Percentiles rank a stretch among this genome's conserved stretches.
phyloP scores from a whole-genome alignment of 2,888 invertebrate species.

The Luperina testacea region DNA sequence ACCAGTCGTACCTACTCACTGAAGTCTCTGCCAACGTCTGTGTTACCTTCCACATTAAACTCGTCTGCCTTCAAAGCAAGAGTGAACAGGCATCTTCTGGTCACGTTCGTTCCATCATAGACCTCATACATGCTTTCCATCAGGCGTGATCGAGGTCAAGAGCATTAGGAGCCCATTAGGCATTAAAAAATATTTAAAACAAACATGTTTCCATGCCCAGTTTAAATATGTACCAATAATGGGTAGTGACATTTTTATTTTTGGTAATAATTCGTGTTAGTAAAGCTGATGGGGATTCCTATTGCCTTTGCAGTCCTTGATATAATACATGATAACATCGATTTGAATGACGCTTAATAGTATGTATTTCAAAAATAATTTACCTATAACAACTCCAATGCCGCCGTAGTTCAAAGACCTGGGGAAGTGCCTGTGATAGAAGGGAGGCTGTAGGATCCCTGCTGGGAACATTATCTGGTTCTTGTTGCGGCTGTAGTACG shows the following conservation, averaged over 20 bases:
- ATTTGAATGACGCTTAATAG: not conserved
- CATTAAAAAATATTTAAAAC: too few species aligned
- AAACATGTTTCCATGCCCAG: not conserved
- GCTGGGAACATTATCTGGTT: slow-evolving; percentile 99
- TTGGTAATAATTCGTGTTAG: not conserved
- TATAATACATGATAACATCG: not conserved
- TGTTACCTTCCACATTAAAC: not conserved
- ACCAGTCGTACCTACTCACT: not conserved
- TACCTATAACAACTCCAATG: slow-evolving; percentile 96
- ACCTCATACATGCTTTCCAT: not conserved
- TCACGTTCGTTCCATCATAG: not conserved
- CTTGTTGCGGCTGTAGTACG: slow-evolving; percentile 98
- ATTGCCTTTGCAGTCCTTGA: not conserved
- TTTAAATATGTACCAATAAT: not conserved
- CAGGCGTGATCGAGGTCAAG: not conserved
- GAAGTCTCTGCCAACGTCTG: not conserved
- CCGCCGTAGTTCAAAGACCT: slow-evolving; percentile 96
- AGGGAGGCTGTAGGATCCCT: slow-evolving; percentile 98
- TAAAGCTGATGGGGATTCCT: not conserved
- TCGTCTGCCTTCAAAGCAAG: not conserved
- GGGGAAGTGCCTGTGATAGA: slow-evolving; percentile 96
- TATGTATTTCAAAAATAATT: not conserved
- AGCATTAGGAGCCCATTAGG: not conserved
- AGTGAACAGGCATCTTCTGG: not conserved
- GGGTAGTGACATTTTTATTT: not conserved